Evolutionary conservation across 2,113 vertebrate species (phyloP).

Genomic region (Tragelaphus scriptus): DNA sequence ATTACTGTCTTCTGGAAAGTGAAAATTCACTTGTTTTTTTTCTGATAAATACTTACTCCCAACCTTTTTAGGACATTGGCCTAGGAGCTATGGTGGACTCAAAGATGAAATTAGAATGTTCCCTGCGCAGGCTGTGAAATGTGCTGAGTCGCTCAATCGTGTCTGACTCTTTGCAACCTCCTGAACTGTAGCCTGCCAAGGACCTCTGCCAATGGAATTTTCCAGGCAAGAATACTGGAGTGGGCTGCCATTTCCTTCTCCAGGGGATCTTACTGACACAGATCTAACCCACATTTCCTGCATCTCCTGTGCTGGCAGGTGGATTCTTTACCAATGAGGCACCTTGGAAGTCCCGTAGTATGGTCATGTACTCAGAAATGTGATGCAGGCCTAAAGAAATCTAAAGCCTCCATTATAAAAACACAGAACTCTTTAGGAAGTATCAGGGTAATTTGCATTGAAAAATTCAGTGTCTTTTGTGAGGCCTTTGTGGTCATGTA

Average conservation of each 20-base stretch:
- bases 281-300: not conserved
- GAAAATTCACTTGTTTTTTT: not conserved
- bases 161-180: not conserved
- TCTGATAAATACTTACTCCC: not conserved
- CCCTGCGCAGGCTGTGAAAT: not conserved
- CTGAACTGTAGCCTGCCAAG: not conserved
- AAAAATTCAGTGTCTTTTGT: not conserved
- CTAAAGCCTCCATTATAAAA: not conserved
- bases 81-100: not conserved
- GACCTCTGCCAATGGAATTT: not conserved
- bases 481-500: not conserved
- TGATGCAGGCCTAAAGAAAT: not conserved
- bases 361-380: not conserved
- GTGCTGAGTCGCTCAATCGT: not conserved
- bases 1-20: not conserved
- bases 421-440: not conserved
- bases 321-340: not conserved
- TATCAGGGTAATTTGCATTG: not conserved
- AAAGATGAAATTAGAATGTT: not conserved
- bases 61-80: not conserved
- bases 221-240: not conserved
- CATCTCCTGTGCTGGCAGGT: not conserved
- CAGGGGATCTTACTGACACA: not conserved
- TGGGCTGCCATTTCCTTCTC: not conserved
- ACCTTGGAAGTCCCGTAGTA: not conserved